Evolutionary conservation across 2,113 vertebrate genomes (phyloP).

Genomic region (Nycticryphes semicollaris): DNA sequence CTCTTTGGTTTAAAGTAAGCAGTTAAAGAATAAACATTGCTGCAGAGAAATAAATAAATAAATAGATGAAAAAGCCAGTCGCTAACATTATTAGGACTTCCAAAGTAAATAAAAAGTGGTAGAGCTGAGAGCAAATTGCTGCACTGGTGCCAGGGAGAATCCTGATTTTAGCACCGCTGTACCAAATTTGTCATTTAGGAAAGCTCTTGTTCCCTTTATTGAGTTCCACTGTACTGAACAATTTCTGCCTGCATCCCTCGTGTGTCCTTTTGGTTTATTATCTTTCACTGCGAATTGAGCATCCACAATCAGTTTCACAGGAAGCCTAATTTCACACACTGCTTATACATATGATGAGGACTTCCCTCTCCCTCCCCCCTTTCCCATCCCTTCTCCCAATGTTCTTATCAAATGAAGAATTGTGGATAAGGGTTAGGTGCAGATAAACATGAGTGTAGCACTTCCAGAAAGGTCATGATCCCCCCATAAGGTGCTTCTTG

Average conservation of each 20-base stretch:
- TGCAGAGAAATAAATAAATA: conserved; percentile 51
- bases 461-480: conserved; percentile 92
- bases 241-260: conserved; percentile 80
- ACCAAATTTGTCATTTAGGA: conserved; percentile 84
- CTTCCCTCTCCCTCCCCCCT: conserved; percentile 29
- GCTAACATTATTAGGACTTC: conserved; percentile 71
- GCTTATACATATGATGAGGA: conserved; percentile 77
- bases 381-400: conserved; percentile 53
- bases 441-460: conserved; percentile 99
- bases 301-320: conserved; percentile 76
- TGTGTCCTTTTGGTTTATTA: conserved; percentile 82
- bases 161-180: conserved; percentile 78
- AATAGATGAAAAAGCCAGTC: conserved; percentile 39
- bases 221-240: conserved; percentile 80
- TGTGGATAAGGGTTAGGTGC: conserved; percentile 97
- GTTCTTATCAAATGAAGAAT: conserved; percentile 99
- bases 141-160: conserved; percentile 63
- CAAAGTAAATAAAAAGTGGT: conserved; percentile 81
- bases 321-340: conserved; percentile 79
- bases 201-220: conserved; percentile 81
- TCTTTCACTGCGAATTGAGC: conserved; percentile 77
- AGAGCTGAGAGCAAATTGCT: conserved; percentile 65
- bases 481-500: conserved; percentile 96
- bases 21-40: conserved; percentile 72
- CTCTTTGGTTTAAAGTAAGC: conserved; percentile 69